Evolutionary conservation across 2,797 vertebrate species (phyloP).

Genomic region (Sarcoramphus papa): DNA sequence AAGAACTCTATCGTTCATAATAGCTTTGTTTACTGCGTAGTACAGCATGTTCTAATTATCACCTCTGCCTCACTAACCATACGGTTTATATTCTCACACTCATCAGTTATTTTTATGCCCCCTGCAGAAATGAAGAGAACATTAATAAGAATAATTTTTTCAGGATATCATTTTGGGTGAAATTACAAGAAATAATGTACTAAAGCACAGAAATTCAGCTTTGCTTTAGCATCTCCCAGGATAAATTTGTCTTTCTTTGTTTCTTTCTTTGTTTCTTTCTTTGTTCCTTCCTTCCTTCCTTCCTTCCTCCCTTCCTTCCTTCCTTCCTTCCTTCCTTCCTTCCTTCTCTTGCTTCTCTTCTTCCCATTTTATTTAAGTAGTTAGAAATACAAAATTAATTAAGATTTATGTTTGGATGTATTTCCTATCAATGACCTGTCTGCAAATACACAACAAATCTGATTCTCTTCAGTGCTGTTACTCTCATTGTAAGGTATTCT

Average conservation of each 20-base stretch:
- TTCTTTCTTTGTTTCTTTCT: rapidly evolving
- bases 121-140: constrained; percentile 70
- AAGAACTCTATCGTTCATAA: constrained; percentile 74
- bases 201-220: not conserved
- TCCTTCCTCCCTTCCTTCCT: rapidly evolving
- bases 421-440: not conserved
- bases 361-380: not conserved
- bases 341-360: no score
- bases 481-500: not conserved
- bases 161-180: constrained; percentile 54
- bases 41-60: constrained; percentile 80
- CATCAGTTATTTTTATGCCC: constrained; percentile 77
- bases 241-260: not conserved
- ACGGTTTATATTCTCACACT: constrained; percentile 72
- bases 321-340: not conserved
- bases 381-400: not conserved
- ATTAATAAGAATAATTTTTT: constrained; percentile 75
- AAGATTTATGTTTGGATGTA: not conserved
- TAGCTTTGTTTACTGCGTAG: constrained; percentile 77
- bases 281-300: rapidly evolving
- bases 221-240: not conserved
- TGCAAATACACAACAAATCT: not conserved
- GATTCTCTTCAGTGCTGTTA: not conserved
- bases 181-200: constrained; percentile 27
- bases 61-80: constrained; percentile 77